Evolutionary conservation across 2,113 vertebrate species (phyloP), one percentile per base, ranked within the genome.

Genomic region (Orcinus orca): DNA sequence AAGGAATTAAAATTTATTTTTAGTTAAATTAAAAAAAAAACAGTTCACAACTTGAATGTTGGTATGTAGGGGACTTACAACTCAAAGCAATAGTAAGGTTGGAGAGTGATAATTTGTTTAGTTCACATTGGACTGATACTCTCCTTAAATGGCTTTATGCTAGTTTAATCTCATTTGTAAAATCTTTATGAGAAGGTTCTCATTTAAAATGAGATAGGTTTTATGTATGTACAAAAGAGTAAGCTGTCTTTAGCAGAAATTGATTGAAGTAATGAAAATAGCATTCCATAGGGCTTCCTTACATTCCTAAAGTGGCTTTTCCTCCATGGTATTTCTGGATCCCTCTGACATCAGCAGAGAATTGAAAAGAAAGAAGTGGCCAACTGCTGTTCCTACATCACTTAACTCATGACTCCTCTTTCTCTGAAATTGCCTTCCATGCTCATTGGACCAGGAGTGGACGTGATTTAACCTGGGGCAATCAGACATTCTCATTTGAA

Each of bases 111-210:
- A 73, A 41, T 67, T 89, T 47, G 74, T 77, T 44, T 97, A 58
- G 97, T 97, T 97, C 96, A 97, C 93, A 97, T 97, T 98, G 97
- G 91, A 98, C 97, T 97, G 85, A 92, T 58, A 96, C 63, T 77
- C 13, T 90, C 29, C 73, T 80, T 88, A 93, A 84, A 85, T 88
- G 38, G 89, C 21, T 70, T 93, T 83, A 97, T 67, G 68, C 62
- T 86, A 76, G n/a, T 89, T 68, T 93, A 50, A 88, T n/a, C 29
- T 81, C 31, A 53, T 96, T 87, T 86, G 20, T 83, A 55, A 76
- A 95, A 87, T 68, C 53, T 91, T 88, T 90, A 73, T 82, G 58
- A 96, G 53, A 67, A 85, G 81, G 53, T 95, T 96, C 95, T 98
- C 85, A 93, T 94, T 92, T 68, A 88, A 96, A 92, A 95, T 95